Evolutionary conservation across 2,113 vertebrate species (phyloP).

Genomic region (Gobiocypris rarus): DNA sequence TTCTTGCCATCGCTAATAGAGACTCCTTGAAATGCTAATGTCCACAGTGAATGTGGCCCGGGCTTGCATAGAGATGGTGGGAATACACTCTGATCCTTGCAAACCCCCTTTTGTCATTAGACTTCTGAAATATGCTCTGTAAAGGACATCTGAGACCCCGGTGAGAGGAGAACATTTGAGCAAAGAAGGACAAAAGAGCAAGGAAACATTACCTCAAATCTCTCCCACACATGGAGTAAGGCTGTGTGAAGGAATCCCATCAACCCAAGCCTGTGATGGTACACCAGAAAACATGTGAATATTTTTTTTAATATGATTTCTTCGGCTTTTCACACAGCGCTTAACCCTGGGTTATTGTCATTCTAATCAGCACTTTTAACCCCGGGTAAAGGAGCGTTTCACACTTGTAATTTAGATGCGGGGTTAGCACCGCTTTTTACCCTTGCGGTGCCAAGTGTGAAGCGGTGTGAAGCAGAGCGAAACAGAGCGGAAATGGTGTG

Average conservation of each 20-base stretch:
- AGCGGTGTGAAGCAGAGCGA: no score
- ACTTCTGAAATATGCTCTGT: conserved; percentile 79
- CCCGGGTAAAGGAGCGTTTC: no score
- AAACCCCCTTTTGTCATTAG: conserved; percentile 85
- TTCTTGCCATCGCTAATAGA: conserved; percentile 88
- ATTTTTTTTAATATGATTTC: no score
- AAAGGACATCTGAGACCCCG: conserved; percentile 75
- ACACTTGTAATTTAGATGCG: no score
- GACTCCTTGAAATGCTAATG: conserved; percentile 97
- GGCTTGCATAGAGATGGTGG: conserved; percentile 90
- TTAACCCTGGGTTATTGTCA: no score
- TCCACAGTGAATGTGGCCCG: conserved; percentile 83
- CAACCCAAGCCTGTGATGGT: not conserved
- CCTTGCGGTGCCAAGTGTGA: no score
- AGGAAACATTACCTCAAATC: conserved; percentile 43
- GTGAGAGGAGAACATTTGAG: conserved; percentile 56
- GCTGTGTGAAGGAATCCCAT: conserved; percentile 67
- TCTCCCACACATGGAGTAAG: conserved; percentile 57
- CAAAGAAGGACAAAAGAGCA: conserved; percentile 33
- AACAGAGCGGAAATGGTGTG: no score
- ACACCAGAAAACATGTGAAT: not conserved
- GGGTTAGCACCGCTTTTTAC: no score
- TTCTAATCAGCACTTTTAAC: no score
- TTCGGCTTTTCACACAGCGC: no score
- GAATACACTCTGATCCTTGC: conserved; percentile 82